phyloP scores from a whole-genome alignment of 2,888 invertebrate genomes.

The Encarsia formosa region DNA sequence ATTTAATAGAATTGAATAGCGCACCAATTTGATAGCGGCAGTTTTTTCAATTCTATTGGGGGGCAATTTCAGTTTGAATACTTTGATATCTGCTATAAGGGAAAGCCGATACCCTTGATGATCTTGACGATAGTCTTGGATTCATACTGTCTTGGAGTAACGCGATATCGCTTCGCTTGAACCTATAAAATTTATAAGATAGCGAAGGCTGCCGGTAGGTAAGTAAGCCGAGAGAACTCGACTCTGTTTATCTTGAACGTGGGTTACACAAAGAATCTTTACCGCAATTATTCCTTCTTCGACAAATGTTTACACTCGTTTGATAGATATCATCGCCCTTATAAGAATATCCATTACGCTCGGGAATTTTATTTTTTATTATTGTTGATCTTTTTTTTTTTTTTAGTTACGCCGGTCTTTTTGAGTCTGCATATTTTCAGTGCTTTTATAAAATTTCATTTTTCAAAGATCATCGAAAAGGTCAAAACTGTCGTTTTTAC shows the following conservation, averaged over 20 bases:
- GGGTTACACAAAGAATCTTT: conserved; percentile 6
- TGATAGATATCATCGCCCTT: too few species aligned
- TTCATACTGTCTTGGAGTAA: conserved; percentile 29
- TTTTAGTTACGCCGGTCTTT: too few species aligned
- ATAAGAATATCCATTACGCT: too few species aligned
- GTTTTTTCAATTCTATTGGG: not conserved
- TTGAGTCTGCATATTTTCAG: too few species aligned
- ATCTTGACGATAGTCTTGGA: conserved; percentile 12
- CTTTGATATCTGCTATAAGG: not conserved
- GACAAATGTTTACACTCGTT: conserved; percentile 4
- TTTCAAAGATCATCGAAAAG: too few species aligned
- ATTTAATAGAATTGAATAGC: too few species aligned
- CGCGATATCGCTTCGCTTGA: conserved; percentile 27
- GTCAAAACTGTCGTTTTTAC: too few species aligned
- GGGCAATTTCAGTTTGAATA: conserved; percentile 2
- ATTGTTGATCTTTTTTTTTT: too few species aligned
- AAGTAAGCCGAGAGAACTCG: conserved; percentile 10
- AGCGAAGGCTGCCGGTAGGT: too few species aligned
- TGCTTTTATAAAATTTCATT: too few species aligned
- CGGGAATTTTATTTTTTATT: too few species aligned
- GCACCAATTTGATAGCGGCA: too few species aligned
- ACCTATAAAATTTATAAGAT: conserved; percentile 6
- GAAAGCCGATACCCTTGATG: conserved; percentile 21
- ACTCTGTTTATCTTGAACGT: conserved; percentile 6
- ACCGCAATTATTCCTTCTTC: not conserved